Conservation (phyloP, 2,888 invertebrate species). For the Stegana nigrithorax region DNA sequence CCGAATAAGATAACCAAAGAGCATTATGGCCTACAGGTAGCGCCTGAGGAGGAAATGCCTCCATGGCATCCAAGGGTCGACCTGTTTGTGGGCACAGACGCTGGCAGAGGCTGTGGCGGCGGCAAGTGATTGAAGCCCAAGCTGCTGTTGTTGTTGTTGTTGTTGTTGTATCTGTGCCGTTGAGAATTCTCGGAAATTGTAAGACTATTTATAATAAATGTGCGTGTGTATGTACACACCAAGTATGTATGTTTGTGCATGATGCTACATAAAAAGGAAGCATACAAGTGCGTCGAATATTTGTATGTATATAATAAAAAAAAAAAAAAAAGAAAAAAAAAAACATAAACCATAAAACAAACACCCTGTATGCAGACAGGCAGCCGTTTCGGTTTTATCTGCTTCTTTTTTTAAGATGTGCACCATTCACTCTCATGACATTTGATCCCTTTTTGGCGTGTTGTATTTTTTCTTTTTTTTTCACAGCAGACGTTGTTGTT, state of each 20-base stretch:
- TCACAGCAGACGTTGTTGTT: constrained; percentile 8
- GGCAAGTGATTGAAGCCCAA: not conserved
- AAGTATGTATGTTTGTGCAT: not conserved
- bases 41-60: too few relatives aligned
- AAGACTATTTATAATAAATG: constrained; percentile 9
- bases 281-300: too few relatives aligned
- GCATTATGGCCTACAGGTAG: too few relatives aligned
- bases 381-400: too few relatives aligned
- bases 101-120: too few relatives aligned
- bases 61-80: too few relatives aligned
- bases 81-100: too few relatives aligned
- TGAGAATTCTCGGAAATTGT: not conserved
- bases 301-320: constrained; percentile 31
- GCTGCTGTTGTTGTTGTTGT: not conserved
- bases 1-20: too few relatives aligned
- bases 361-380: constrained; percentile 23
- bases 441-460: constrained; percentile 37
- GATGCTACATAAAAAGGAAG: too few relatives aligned
- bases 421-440: constrained; percentile 38
- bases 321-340: not conserved
- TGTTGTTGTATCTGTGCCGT: not conserved
- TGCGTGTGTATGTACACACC: not conserved
- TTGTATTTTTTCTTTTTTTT: not conserved
- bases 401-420: constrained; percentile 29
- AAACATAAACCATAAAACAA: constrained; percentile 32